A percentile compares a stretch with the other conserved stretches of the same genome.
phyloP scores from a whole-genome alignment of 1,140 invertebrate species.

The Drosophila carrolli region DNA sequence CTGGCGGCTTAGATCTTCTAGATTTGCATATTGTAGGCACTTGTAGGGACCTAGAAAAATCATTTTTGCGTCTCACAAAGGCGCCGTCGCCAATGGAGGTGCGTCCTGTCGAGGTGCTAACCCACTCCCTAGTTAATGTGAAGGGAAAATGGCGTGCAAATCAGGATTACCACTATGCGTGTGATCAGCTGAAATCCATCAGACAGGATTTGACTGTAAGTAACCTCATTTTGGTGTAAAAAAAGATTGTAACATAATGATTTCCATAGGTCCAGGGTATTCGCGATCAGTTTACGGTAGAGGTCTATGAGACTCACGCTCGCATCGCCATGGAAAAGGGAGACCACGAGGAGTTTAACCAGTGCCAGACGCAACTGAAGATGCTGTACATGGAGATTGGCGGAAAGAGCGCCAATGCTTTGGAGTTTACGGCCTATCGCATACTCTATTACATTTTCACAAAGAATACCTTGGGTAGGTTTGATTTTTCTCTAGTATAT shows the following conservation, averaged over 20 bases:
- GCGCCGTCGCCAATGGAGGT: slow-evolving; percentile 96
- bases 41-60: slow-evolving; percentile 96
- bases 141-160: slow-evolving; percentile 95
- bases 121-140: slow-evolving; percentile 94
- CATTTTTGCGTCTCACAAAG: slow-evolving; percentile 97
- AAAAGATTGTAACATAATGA: not conserved
- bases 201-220: slow-evolving; percentile 98
- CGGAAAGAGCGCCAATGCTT: slow-evolving; percentile 88
- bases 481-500: not conserved
- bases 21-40: slow-evolving; percentile 96
- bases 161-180: slow-evolving; percentile 97
- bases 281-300: slow-evolving; percentile 95
- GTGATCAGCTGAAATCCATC: slow-evolving; percentile 99
- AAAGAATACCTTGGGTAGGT: slow-evolving; percentile 96
- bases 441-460: slow-evolving; percentile 99
- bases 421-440: slow-evolving; percentile 97
- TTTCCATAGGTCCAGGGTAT: slow-evolving; percentile 94
- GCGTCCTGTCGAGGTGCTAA: slow-evolving; percentile 93
- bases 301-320: slow-evolving; percentile 99
- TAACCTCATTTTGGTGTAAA: not conserved
- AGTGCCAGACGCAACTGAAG: slow-evolving; percentile 98
- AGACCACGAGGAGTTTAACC: slow-evolving; percentile 99
- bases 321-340: slow-evolving; percentile 98
- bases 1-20: slow-evolving; percentile 89
- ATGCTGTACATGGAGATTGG: slow-evolving; percentile 92